Conservation (phyloP, 1,140 invertebrate species). For the Saccostrea glomerata region DNA sequence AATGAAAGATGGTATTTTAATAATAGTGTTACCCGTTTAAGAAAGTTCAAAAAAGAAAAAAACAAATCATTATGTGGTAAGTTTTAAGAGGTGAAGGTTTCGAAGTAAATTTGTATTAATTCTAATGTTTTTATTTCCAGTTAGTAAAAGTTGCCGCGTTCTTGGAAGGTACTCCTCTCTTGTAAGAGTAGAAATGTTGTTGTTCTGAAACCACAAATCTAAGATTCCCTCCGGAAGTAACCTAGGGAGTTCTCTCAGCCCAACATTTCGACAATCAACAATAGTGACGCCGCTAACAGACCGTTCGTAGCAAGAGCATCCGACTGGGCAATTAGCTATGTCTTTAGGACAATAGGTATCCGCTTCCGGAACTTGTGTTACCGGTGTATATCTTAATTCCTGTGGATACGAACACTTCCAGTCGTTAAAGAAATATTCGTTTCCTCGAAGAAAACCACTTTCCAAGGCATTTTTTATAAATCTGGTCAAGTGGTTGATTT, state of each 20-base stretch:
- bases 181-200: conserved; percentile 60
- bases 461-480: conserved; percentile 46
- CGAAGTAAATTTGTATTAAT: conserved; percentile 45
- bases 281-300: conserved; percentile 56
- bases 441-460: conserved; percentile 46
- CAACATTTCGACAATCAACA: conserved; percentile 63
- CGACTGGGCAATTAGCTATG: conserved; percentile 53
- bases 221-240: conserved; percentile 52
- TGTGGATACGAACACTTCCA: conserved; percentile 63
- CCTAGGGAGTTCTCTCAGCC: conserved; percentile 50
- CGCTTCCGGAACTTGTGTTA: conserved; percentile 54
- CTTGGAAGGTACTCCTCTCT: conserved; percentile 15
- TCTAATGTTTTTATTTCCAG: conserved; percentile 52
- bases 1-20: background rate
- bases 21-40: background rate
- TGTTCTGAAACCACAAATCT: conserved; percentile 67
- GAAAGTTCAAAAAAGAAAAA: background rate
- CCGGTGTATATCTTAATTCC: conserved; percentile 52
- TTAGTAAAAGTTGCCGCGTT: conserved; percentile 51
- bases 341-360: conserved; percentile 63
- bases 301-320: conserved; percentile 63
- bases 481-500: conserved; percentile 60
- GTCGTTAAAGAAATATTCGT: conserved; percentile 63
- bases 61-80: background rate
- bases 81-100: background rate